Conservation (phyloP, 2,888 invertebrate species). For the Pammene aurita region DNA sequence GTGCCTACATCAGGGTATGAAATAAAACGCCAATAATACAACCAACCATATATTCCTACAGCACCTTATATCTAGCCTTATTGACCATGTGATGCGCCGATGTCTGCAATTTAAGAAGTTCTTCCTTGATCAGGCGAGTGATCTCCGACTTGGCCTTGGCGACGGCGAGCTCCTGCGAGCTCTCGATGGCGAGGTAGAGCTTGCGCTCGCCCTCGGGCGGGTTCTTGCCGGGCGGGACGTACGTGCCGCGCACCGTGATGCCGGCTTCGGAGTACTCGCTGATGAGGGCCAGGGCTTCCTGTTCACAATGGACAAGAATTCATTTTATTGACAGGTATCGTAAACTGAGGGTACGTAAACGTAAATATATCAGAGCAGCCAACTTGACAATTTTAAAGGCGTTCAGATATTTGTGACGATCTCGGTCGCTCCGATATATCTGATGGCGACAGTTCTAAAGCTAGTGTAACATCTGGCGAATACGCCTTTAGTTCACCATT, state of each 20-base stretch:
- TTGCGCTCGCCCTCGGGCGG: slow-evolving; percentile 97
- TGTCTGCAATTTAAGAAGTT: slow-evolving; percentile 94
- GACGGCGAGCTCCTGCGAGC: slow-evolving; percentile 97
- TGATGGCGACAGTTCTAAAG: no score
- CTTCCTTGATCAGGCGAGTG: slow-evolving; percentile 98
- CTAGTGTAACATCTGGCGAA: no score
- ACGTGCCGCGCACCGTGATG: slow-evolving; percentile 98
- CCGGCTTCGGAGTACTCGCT: slow-evolving; percentile 99
- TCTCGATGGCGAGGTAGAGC: slow-evolving; percentile 98
- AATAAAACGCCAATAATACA: slow-evolving; percentile 46
- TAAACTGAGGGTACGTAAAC: no score
- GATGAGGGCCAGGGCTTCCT: slow-evolving; percentile 98
- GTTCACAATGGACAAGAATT: slow-evolving; percentile 44
- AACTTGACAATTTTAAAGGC: no score
- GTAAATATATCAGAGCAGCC: no score
- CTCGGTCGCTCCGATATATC: no score
- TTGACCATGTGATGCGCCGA: slow-evolving; percentile 94
- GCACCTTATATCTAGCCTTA: slow-evolving; percentile 97
- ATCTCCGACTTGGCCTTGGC: slow-evolving; percentile 98
- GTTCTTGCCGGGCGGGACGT: slow-evolving; percentile 93
- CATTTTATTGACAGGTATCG: no score
- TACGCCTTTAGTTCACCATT: no score
- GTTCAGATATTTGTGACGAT: no score
- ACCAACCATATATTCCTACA: slow-evolving; percentile 80
- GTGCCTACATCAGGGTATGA: neutral